A percentile compares a stretch with the other conserved stretches of the same genome.
Evolutionary conservation across 2,113 vertebrate genomes (phyloP).

Genomic region (Sclerurus mexicanus): DNA sequence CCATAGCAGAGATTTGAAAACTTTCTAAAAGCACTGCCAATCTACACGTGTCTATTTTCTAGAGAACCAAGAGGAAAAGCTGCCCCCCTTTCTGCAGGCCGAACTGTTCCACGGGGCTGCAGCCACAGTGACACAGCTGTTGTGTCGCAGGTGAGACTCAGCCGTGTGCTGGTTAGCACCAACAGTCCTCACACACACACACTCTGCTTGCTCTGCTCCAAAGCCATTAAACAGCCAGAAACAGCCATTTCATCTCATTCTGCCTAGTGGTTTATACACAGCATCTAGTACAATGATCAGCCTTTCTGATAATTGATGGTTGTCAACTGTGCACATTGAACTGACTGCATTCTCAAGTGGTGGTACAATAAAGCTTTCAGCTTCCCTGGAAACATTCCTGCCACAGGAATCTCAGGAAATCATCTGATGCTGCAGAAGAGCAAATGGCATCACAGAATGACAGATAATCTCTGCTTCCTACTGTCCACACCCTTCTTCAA

Average conservation of each 20-base stretch:
- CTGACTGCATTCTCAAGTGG: background rate
- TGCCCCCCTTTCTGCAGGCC: background rate
- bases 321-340: background rate
- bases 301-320: background rate
- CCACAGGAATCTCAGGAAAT: background rate
- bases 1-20: background rate
- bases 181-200: background rate
- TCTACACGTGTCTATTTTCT: background rate
- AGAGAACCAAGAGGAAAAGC: background rate
- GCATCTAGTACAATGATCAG: background rate
- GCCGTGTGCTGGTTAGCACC: background rate
- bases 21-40: background rate
- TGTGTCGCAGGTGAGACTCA: background rate
- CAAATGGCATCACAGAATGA: background rate
- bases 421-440: background rate
- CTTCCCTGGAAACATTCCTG: background rate
- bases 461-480: background rate
- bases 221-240: background rate
- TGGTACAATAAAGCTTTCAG: background rate
- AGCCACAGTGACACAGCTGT: background rate
- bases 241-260: background rate
- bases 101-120: background rate
- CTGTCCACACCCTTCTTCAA: background rate
- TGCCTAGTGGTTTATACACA: background rate
- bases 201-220: background rate